Evolutionary conservation across 1,140 invertebrate species (phyloP), one percentile per base, ranked within the genome.

Genomic region (Atta colombica): DNA sequence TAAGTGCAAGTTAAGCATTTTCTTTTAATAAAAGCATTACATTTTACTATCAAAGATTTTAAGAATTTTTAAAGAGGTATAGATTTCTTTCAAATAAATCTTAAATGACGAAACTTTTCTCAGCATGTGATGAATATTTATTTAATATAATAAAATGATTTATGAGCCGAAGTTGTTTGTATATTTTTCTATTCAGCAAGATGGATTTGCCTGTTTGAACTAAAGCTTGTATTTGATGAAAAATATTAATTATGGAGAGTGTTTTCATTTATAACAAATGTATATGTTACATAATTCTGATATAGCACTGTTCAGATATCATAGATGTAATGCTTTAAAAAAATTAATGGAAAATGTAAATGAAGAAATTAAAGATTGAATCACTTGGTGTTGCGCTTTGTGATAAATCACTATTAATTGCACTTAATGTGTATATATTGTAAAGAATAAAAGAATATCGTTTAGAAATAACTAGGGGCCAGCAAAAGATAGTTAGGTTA

Each of bases 321-420:
- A 61, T 58, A 63, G 49, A 81, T 84, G 66, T 85, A 68, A 90
- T 78, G 75, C 28, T 71, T 75, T 60, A 18, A 75, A 74, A 25
- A 58, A 7, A 71, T 90, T 89, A 71, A 31, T 84, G 65, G 14
- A 69, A 63, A 84, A 84, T 63, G 31, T 49, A 51, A 74, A 4
- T 1, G 10, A 58, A 60, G 35, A 49, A n/a, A 53, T 55, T 61
- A 12, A 74, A 71, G 3, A 45, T 8, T 28, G 8, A 75, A 31
- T 51, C 35, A 77, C 18, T 28, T 14, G 16, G 12, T 28, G 16
- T 66, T 8, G 25, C n/a, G 7, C 3, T 85, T 85, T 6, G 2
- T 77, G 10, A 60, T 63, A 75, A 61, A 31, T 77, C 58, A 51
- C 0, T 71, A 28, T 85, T 63, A 1, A 63, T 74, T 55, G 12